phyloP scores from a whole-genome alignment of 2,797 vertebrate species.

The Helicolenus hilgendorfi region DNA sequence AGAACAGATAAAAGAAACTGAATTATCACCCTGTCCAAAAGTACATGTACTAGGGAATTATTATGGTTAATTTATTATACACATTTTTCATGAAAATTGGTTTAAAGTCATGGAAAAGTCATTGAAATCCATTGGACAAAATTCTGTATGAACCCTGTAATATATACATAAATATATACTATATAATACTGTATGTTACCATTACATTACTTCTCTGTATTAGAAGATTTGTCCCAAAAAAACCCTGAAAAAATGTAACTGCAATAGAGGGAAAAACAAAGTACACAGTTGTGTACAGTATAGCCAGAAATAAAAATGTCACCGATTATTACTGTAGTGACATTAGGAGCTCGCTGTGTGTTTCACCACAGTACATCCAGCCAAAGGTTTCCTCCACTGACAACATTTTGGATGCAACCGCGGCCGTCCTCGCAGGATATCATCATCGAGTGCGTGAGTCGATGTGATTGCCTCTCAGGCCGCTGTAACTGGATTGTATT shows the following conservation, averaged over 20 bases:
- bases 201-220: background rate
- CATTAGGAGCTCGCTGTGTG: background rate
- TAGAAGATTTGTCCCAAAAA: background rate
- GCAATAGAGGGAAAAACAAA: background rate
- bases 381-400: conserved; percentile 6
- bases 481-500: conserved; percentile 54
- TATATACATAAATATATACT: no score
- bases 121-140: no score
- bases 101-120: background rate
- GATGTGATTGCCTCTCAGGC: conserved; percentile 59
- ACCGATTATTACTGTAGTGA: conserved; percentile 12
- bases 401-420: conserved; percentile 19
- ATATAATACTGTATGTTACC: background rate
- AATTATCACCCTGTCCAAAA: background rate
- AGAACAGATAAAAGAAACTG: background rate
- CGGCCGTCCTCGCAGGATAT: conserved; percentile 42
- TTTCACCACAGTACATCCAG: conserved; percentile 9
- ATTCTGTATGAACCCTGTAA: no score
- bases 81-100: no score
- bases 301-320: background rate
- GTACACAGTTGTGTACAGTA: background rate
- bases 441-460: conserved; percentile 57
- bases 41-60: background rate
- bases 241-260: background rate
- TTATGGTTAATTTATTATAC: background rate